Evolutionary conservation across 2,113 vertebrate species (phyloP).

Genomic region (Gallinago undulata): DNA sequence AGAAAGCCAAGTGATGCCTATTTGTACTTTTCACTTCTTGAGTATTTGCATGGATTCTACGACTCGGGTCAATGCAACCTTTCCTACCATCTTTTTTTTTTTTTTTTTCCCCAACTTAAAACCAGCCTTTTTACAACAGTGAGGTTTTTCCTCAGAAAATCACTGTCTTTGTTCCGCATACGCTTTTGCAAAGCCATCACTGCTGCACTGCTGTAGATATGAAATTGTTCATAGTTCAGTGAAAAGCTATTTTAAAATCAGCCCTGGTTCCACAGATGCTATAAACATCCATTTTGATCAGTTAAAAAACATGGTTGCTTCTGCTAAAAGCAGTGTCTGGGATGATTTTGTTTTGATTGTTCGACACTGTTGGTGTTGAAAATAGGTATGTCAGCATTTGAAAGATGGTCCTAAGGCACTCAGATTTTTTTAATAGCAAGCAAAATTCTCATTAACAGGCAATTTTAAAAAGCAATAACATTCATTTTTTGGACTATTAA

Average conservation of each 20-base stretch:
- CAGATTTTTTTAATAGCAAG: slow-evolving; percentile 30
- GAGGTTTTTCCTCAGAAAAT: background rate
- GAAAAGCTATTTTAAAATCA: slow-evolving; percentile 24
- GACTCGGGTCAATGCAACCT: background rate
- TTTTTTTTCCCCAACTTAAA: background rate
- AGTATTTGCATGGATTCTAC: background rate
- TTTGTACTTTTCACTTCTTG: background rate
- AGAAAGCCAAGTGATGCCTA: background rate
- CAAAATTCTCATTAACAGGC: slow-evolving; percentile 58
- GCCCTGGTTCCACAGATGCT: slow-evolving; percentile 8
- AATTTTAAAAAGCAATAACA: slow-evolving; percentile 56
- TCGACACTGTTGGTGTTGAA: slow-evolving; percentile 53
- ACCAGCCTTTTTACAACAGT: background rate
- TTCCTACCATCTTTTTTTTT: background rate
- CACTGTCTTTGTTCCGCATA: background rate
- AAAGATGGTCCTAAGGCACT: slow-evolving; percentile 36
- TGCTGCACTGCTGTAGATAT: background rate
- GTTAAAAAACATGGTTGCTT: slow-evolving; percentile 9
- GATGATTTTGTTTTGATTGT: slow-evolving; percentile 41
- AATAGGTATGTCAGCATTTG: slow-evolving; percentile 35
- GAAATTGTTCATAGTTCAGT: background rate
- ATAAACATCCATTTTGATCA: slow-evolving; percentile 34
- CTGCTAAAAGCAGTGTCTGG: slow-evolving; percentile 25
- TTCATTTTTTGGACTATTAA: slow-evolving; percentile 63
- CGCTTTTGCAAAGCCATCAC: background rate